Evolutionary conservation across 2,797 vertebrate genomes (phyloP).

Genomic region (Sus cebifrons): DNA sequence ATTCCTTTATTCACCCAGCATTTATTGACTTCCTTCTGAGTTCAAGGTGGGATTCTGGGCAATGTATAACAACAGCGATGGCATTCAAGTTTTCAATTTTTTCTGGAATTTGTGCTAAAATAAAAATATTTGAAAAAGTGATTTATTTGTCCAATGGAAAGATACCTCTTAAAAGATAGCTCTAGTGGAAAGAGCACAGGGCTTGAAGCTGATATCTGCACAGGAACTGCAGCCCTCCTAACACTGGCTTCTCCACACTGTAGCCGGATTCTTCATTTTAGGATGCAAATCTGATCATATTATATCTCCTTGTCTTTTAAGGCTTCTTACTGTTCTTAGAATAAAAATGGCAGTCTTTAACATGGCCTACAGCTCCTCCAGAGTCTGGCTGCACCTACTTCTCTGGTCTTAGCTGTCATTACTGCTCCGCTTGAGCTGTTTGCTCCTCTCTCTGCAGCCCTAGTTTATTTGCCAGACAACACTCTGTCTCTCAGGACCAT

Average conservation of each 20-base stretch:
- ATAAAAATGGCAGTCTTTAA: background rate
- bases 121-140: background rate
- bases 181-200: background rate
- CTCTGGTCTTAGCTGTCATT: background rate
- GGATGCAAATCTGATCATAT: background rate
- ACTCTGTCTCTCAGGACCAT: background rate
- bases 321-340: background rate
- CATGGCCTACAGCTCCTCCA: background rate
- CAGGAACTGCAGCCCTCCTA: background rate
- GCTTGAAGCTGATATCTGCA: background rate
- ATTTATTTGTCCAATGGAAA: background rate
- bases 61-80: background rate
- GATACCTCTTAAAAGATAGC: background rate
- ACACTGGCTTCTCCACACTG: background rate
- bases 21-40: conserved; percentile 4
- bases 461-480: background rate
- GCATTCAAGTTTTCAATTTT: background rate
- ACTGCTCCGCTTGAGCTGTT: fast-evolving
- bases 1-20: background rate
- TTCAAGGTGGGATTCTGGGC: background rate
- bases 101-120: background rate
- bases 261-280: background rate
- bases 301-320: background rate
- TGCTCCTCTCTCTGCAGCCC: background rate
- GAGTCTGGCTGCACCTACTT: background rate